Conservation (phyloP, 1,140 invertebrate species). For the Babylonia areolata region DNA sequence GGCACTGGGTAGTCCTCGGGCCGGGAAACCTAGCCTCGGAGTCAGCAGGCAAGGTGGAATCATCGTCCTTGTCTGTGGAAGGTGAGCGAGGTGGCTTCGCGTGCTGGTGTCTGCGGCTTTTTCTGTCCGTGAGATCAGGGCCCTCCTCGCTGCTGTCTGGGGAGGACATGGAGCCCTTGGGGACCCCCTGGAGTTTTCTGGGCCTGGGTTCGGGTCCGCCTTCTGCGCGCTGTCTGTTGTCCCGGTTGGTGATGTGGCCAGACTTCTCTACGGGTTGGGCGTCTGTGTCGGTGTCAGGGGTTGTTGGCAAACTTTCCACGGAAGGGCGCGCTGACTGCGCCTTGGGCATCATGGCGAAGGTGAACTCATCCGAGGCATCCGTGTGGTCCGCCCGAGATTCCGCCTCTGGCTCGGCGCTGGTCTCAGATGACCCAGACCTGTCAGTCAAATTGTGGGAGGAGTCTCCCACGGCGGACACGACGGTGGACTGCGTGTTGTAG, state of each 20-base stretch:
- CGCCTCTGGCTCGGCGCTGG: conserved; percentile 9
- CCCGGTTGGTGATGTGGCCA: too few species aligned
- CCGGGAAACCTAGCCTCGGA: neutral
- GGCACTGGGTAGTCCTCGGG: too few species aligned
- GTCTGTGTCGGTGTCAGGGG: neutral
- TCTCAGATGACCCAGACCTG: neutral
- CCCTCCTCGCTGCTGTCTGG: neutral
- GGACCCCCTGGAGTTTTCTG: neutral
- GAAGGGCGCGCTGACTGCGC: neutral
- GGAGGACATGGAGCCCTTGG: neutral
- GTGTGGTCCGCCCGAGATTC: conserved; percentile 29
- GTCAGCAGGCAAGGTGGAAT: neutral
- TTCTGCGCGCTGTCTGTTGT: neutral
- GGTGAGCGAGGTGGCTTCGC: neutral
- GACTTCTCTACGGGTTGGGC: too few species aligned
- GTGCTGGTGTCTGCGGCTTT: too few species aligned
- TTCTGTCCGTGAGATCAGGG: neutral
- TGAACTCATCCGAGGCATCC: conserved; percentile 47
- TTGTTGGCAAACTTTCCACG: neutral
- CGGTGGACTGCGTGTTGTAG: conserved; percentile 27
- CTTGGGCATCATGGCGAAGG: conserved; percentile 29
- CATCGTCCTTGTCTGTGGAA: neutral
- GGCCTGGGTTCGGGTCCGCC: neutral
- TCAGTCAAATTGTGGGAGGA: conserved; percentile 5
- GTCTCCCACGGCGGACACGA: conserved; percentile 9